These are phyloP conservation scores for Eciton burchellii DNA, from an alignment of 1,140 invertebrate genomes.

Conservation along the genomic window DNA sequence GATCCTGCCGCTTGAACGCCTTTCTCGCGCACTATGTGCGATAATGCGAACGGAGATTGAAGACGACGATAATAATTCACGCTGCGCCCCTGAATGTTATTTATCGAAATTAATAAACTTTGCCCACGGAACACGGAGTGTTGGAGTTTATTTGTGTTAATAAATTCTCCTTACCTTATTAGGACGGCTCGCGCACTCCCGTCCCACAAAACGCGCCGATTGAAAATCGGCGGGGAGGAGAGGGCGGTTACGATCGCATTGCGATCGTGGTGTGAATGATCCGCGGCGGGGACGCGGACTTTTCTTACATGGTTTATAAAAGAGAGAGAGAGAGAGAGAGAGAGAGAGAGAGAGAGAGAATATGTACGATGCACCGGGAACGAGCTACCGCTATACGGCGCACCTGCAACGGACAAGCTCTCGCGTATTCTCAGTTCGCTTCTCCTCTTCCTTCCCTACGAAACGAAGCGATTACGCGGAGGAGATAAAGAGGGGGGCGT, in stretches of 20 bases:
- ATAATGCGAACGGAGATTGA: background rate
- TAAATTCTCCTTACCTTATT: background rate
- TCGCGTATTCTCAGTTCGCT: conserved; percentile 7
- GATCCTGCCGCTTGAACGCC: background rate
- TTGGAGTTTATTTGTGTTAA: background rate
- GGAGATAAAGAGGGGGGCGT: conserved; percentile 67
- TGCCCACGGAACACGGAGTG: background rate
- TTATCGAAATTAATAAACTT: conserved; percentile 3
- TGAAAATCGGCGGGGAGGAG: background rate
- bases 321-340: background rate
- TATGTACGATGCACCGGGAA: conserved; percentile 6
- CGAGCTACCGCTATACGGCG: conserved; percentile 36
- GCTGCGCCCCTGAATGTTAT: background rate
- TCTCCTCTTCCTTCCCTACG: conserved; percentile 41
- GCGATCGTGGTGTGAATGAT: background rate
- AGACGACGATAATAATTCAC: conserved; percentile 11
- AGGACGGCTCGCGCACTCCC: background rate
- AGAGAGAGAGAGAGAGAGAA: conserved; percentile 5
- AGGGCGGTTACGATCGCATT: too few relatives aligned
- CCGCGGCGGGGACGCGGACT: background rate
- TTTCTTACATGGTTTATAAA: background rate
- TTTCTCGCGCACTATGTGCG: background rate
- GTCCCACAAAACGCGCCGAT: background rate
- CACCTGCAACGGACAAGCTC: conserved; percentile 54
- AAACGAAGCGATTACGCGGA: conserved; percentile 61